Evolutionary conservation across 2,113 vertebrate species (phyloP).

Genomic region (Odontophorus gujanensis): DNA sequence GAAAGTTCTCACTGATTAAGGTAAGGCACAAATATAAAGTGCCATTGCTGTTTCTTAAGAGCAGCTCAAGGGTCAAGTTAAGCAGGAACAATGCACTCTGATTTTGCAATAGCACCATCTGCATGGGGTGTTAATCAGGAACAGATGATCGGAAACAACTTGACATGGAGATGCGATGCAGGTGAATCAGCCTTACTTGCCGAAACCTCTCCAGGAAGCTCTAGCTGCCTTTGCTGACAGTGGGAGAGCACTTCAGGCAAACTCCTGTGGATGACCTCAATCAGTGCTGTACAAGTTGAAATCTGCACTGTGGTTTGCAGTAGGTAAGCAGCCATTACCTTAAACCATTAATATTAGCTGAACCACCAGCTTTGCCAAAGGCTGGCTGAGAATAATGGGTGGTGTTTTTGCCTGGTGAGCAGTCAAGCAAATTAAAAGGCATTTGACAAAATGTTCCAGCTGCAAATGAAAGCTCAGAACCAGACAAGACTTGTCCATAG

Average conservation of each 20-base stretch:
- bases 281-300: not conserved
- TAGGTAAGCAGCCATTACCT: not conserved
- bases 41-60: not conserved
- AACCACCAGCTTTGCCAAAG: not conserved
- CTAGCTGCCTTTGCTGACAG: not conserved
- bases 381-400: not conserved
- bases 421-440: not conserved
- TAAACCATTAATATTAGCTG: not conserved
- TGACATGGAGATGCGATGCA: fast-evolving
- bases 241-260: not conserved
- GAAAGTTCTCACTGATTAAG: slow-evolving; percentile 34
- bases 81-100: not conserved
- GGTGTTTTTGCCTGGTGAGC: not conserved
- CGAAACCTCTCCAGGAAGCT: not conserved
- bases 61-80: not conserved
- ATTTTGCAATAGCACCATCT: not conserved
- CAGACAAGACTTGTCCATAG: not conserved
- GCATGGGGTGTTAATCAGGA: not conserved
- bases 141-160: not conserved
- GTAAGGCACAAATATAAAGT: not conserved
- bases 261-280: not conserved
- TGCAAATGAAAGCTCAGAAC: not conserved
- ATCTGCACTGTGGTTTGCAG: not conserved
- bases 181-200: not conserved
- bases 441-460: not conserved